Base-by-base conservation (phyloP, 2,797 vertebrate genomes). In the Buphagus erythrorhynchus region DNA sequence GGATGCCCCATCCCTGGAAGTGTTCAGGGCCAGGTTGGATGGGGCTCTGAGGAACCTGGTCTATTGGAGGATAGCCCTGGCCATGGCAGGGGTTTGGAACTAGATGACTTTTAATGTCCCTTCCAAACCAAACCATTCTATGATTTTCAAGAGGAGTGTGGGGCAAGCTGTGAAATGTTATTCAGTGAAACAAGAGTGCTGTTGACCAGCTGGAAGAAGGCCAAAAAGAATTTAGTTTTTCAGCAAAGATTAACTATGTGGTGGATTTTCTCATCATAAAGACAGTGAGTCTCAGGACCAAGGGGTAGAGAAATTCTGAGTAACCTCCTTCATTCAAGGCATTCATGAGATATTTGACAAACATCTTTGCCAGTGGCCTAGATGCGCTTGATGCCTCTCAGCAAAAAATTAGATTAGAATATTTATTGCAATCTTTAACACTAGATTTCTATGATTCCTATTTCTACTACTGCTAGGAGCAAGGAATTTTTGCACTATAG, bases 101-200 rank as follows among this genome's bases (percentile, higher is more conserved):
- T 13, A 25, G 14, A 22, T 51, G 24, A 26, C n/a, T 57, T 69
- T 83, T 35, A 11, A 51, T 28, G 38, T 31, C 20, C 15, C 12
- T 22, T 35, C 33, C 45, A 77, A 83, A 33, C 10, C 5, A 52
- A 77, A 57, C 16, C 14, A 38, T 71, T 57, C 36, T 22, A 3
- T 38, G 2, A 1, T 59, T 92, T 1, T 0, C 36, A 43, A 7
- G 4, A 4, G 2, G 22, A 65, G 11, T 16, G n/a, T 4, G 1
- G 17, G 24, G 14, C 55, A 68, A 68, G 14, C 4, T 65, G 31
- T 66, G 38, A 81, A 22, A 19, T 25, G 17, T 28, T 87, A 13
- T 43, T 91, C 3, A 5, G 51, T 54, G 59, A 63, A 91, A 61
- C 3, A 20, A 46, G 29, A 65, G 21, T 10, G 11, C 29, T 48